These are phyloP conservation scores for Papilio helenus DNA, from an alignment of 1,140 invertebrate genomes.

Conservation along the genomic window DNA sequence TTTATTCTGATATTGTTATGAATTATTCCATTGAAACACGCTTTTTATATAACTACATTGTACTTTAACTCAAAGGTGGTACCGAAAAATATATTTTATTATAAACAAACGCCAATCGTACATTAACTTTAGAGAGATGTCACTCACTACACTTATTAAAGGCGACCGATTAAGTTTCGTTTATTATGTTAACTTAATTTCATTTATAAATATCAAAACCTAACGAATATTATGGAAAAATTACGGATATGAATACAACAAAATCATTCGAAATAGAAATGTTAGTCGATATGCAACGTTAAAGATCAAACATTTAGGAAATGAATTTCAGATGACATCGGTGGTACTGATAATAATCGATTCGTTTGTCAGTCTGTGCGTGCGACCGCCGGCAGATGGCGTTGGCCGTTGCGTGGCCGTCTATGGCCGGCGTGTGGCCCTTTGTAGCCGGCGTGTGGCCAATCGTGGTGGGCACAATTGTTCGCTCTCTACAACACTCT, in stretches of 20 bases:
- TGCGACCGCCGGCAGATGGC: constrained; percentile 47
- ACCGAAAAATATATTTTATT: constrained; percentile 80
- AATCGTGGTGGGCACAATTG: constrained; percentile 40
- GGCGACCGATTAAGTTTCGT: constrained; percentile 65
- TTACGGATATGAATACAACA: constrained; percentile 78
- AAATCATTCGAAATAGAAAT: constrained; percentile 80
- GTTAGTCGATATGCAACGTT: constrained; percentile 81
- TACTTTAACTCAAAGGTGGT: constrained; percentile 83
- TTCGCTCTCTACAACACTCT: constrained; percentile 56
- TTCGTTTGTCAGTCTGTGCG: constrained; percentile 66
- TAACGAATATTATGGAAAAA: constrained; percentile 66
- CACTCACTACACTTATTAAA: constrained; percentile 71
- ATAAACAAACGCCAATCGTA: constrained; percentile 76
- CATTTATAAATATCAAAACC: constrained; percentile 67
- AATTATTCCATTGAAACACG: constrained; percentile 75
- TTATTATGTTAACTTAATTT: constrained; percentile 74
- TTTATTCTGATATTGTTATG: constrained; percentile 72
- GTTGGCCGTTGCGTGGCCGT: neutral
- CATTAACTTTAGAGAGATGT: constrained; percentile 73
- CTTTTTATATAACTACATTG: constrained; percentile 77
- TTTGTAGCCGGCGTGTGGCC: neutral
- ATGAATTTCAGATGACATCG: constrained; percentile 77
- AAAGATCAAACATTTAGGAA: constrained; percentile 69
- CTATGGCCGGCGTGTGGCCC: constrained; percentile 40
- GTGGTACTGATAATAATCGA: constrained; percentile 72